phyloP scores from a whole-genome alignment of 2,113 vertebrate genomes.

The Condylura cristata region DNA sequence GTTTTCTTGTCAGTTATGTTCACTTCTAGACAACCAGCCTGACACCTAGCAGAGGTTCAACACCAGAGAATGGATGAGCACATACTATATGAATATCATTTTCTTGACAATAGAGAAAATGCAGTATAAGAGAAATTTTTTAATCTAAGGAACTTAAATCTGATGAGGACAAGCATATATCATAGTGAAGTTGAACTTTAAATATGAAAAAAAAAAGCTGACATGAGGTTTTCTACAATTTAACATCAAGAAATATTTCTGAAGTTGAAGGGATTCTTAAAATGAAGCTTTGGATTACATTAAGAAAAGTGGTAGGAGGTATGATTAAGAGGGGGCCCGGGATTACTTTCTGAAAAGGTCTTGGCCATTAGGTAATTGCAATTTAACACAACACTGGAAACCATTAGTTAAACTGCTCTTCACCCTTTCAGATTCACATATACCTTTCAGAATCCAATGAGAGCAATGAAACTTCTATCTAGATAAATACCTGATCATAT shows the following conservation, averaged over 20 bases:
- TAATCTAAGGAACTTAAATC: conserved; percentile 6
- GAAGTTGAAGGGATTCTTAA: neutral
- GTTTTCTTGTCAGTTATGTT: neutral
- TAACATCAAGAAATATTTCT: neutral
- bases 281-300: neutral
- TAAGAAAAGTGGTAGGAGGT: neutral
- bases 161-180: neutral
- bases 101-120: neutral
- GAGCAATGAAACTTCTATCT: neutral
- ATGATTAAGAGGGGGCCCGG: neutral
- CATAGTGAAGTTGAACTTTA: neutral
- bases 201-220: neutral
- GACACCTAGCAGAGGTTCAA: neutral
- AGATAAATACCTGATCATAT: neutral
- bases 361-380: neutral
- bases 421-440: neutral
- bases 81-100: neutral
- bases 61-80: neutral
- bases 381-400: neutral
- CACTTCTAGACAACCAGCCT: neutral
- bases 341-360: neutral
- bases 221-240: neutral
- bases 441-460: neutral
- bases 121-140: neutral
- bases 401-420: neutral